Conservation (phyloP, 2,797 vertebrate genomes). For the Zenarchopterus dispar region DNA sequence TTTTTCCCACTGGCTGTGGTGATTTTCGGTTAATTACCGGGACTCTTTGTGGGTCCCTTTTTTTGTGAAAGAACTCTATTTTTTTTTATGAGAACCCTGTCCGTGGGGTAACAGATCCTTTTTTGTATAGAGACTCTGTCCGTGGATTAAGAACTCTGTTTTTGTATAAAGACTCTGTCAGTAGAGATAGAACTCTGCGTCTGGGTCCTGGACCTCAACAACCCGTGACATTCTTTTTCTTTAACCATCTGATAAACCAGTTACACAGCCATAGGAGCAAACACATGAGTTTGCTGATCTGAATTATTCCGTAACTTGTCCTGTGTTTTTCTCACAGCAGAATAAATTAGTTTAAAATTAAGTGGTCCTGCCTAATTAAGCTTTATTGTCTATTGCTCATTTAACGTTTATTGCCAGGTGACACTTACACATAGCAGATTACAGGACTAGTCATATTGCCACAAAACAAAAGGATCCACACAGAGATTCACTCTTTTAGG, state of each 20-base stretch:
- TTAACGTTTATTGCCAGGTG: slow-evolving; percentile 26
- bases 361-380: slow-evolving; percentile 8
- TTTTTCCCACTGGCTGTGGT: no score
- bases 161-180: no score
- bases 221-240: not conserved
- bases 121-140: no score
- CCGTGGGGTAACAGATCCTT: no score
- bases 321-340: slow-evolving; percentile 15
- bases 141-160: no score
- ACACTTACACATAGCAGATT: slow-evolving; percentile 24
- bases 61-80: no score
- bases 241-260: slow-evolving; percentile 2
- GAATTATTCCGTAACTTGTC: slow-evolving; percentile 1
- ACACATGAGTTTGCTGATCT: slow-evolving; percentile 1
- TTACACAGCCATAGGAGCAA: slow-evolving; percentile 14
- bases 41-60: no score
- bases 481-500: slow-evolving; percentile 19
- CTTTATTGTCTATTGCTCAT: slow-evolving; percentile 31
- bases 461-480: slow-evolving; percentile 7
- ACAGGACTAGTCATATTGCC: slow-evolving; percentile 4
- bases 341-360: slow-evolving; percentile 21
- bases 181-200: no score
- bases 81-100: no score
- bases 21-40: no score
- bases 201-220: no score